These are phyloP conservation scores for Esperia sulphurella DNA, from an alignment of 2,888 invertebrate species.

Conservation along the genomic window DNA sequence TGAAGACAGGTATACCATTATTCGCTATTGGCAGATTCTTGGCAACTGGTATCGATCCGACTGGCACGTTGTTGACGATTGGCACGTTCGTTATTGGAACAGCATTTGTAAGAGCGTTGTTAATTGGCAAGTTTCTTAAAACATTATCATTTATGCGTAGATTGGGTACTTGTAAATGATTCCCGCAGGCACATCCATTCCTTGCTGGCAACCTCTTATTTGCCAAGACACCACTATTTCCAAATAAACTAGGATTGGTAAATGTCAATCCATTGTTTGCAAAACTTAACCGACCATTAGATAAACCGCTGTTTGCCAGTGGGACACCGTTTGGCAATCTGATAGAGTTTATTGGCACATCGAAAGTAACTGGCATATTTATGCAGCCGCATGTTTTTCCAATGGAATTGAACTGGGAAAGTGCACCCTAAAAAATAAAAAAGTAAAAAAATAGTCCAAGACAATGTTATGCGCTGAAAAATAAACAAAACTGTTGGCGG, in stretches of 20 bases:
- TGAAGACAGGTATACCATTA: constrained; percentile 15
- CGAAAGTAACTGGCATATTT: background rate
- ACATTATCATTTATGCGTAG: background rate
- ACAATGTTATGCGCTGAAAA: no score
- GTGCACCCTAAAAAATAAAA: background rate
- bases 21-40: constrained; percentile 13
- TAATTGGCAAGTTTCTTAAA: constrained; percentile 3
- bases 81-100: constrained; percentile 12
- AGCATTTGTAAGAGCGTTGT: constrained; percentile 12
- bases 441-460: no score
- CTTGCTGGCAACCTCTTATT: constrained; percentile 4
- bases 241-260: constrained; percentile 1
- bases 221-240: constrained; percentile 6
- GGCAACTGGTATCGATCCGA: constrained; percentile 11
- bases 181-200: constrained; percentile 4
- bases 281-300: background rate
- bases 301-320: background rate
- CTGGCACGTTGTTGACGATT: constrained; percentile 9
- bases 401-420: background rate
- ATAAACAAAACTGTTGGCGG: no score
- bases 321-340: background rate
- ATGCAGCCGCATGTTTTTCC: background rate
- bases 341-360: background rate
- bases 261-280: background rate
- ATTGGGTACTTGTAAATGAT: background rate